phyloP scores from a whole-genome alignment of 2,888 invertebrate species.

The Drosophila melanosoma region DNA sequence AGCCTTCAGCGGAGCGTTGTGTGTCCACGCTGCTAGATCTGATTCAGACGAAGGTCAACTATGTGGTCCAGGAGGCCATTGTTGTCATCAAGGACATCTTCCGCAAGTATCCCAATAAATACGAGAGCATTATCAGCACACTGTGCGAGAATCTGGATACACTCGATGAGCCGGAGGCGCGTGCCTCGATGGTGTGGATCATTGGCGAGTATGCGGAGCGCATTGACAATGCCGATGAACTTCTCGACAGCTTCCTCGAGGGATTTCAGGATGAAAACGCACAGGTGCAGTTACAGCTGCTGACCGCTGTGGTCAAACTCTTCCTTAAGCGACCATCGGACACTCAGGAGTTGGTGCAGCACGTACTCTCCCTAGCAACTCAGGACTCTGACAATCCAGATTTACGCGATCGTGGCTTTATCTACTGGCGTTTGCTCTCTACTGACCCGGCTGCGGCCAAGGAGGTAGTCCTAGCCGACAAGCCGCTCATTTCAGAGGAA shows the following conservation, averaged over 20 bases:
- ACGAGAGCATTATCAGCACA: constrained; percentile 99
- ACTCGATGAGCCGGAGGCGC: constrained; percentile 98
- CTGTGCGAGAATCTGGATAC: constrained; percentile 99
- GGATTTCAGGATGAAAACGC: constrained; percentile 99
- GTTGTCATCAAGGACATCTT: constrained; percentile 99
- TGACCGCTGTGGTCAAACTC: constrained; percentile 99
- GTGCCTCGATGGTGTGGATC: constrained; percentile 98
- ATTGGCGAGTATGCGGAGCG: constrained; percentile 99
- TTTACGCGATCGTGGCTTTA: constrained; percentile 98
- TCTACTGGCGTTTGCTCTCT: constrained; percentile 99
- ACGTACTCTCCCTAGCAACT: constrained; percentile 94
- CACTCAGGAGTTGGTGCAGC: constrained; percentile 99
- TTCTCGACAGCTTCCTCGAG: constrained; percentile 98
- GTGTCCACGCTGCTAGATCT: constrained; percentile 98
- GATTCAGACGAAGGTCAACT: constrained; percentile 99
- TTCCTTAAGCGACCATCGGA: constrained; percentile 99
- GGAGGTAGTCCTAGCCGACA: constrained; percentile 99
- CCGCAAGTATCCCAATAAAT: constrained; percentile 99
- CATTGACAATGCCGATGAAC: constrained; percentile 99
- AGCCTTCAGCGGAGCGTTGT: constrained; percentile 98
- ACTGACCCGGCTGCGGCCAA: constrained; percentile 99
- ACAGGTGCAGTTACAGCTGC: constrained; percentile 97
- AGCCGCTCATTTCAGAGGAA: constrained; percentile 99
- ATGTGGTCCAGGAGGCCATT: constrained; percentile 99
- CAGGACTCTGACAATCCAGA: constrained; percentile 99